Percentiles rank a stretch among this genome's conserved stretches.
Evolutionary conservation across 53 echinoderm and acorn worm genomes (phyloP).

Genomic region (Arbacia lixula): DNA sequence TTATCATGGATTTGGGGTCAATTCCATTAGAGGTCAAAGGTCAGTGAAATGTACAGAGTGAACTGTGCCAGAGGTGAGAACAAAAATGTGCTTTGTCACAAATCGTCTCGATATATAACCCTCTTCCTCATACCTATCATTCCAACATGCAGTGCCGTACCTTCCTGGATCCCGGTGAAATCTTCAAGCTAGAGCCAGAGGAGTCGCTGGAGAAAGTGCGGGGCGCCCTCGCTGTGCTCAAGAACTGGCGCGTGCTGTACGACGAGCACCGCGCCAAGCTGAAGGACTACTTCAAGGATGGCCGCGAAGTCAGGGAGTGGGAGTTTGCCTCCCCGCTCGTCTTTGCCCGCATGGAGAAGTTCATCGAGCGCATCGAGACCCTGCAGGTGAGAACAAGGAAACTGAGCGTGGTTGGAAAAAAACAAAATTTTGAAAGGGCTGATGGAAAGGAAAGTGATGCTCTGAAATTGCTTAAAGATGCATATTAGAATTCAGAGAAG

Average conservation of each 20-base stretch:
- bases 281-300: conserved; percentile 97
- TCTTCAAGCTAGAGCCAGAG: conserved; percentile 97
- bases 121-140: background rate
- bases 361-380: conserved; percentile 81
- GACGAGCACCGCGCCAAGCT: conserved; percentile 87
- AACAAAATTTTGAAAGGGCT: too few species aligned
- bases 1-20: too few species aligned
- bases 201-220: conserved; percentile 87
- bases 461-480: too few species aligned
- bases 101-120: too few species aligned
- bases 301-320: conserved; percentile 82
- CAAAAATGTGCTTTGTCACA: too few species aligned
- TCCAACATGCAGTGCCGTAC: conserved; percentile 74
- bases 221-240: conserved; percentile 79
- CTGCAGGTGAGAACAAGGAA: conserved; percentile 68
- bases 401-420: too few species aligned
- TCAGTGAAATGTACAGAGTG: too few species aligned
- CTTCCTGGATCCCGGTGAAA: conserved; percentile 86
- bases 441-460: too few species aligned
- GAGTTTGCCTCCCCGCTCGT: conserved; percentile 92
- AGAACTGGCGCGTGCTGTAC: conserved; percentile 69
- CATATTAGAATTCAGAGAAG: too few species aligned
- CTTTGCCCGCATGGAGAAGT: conserved; percentile 87
- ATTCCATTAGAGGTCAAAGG: too few species aligned
- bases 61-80: too few species aligned